Base-by-base conservation (phyloP, 2,797 vertebrate genomes). In the Danio albolineatus region DNA sequence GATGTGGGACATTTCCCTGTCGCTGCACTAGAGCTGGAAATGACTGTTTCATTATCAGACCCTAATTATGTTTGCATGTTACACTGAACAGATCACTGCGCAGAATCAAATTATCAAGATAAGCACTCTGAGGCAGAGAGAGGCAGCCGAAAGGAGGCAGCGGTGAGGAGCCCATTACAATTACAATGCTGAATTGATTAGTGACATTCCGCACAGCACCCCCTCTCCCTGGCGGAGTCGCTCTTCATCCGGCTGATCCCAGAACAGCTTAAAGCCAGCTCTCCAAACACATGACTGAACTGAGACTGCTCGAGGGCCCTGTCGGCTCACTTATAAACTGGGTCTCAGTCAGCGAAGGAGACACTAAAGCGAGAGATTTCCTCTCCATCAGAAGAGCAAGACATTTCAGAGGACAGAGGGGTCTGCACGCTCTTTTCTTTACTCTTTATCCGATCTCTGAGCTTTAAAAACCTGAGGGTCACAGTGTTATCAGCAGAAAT, bases 151-250 rank as follows among this genome's bases (percentile, higher is more conserved):
- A 84, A 81, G 60, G 38, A 82, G 77, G 80, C 59, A 80, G 73
- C 64, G 71, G 80, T 41, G 60, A 82, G 82, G 73, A 74, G 83
- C 86, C 76, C 78, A 86, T 87, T 86, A 87, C 81, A 90, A 87
- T 87, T 87, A 92, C 90, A 90, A 90, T 87, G 88, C 87, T 88
- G 89, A 92, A 93, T 90, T 92, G 92, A 94, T 93, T 91, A 92
- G 89, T 89, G 90, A 88, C 88, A 90, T 91, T 91, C 91, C 90
- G 84, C 69, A 76, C 46, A 43, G 46, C 73, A 70, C 28, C 62
- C 56, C 36, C 73, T 66, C 56, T 28, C 41, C 60, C 41, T 72
- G 16, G 38, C 21, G 0, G 46, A 51, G 44, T 12, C 9, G 12
- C 39, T 21, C 49, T 38, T 28, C 73, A 59, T 60, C 73, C 44